Conservation (phyloP, 2,113 vertebrate species). For the Sinosuthora webbiana region DNA sequence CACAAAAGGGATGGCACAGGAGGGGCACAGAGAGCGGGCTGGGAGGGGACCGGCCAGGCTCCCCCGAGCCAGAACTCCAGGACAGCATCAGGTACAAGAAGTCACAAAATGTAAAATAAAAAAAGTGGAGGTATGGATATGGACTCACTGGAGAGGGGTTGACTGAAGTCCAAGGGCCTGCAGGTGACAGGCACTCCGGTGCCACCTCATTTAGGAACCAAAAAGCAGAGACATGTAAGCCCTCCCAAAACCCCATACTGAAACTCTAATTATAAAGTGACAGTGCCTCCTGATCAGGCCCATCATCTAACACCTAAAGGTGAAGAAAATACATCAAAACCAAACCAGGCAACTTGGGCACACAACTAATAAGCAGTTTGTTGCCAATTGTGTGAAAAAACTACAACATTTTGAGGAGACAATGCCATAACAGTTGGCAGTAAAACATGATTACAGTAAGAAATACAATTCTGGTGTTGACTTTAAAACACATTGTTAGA, state of each 20-base stretch:
- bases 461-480: neutral
- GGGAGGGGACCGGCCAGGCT: neutral
- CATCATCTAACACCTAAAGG: neutral
- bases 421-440: neutral
- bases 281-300: neutral
- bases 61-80: neutral
- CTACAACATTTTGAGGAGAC: neutral
- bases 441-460: neutral
- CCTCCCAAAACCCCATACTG: fast-evolving
- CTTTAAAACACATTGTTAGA: neutral
- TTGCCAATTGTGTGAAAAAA: neutral
- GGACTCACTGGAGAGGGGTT: neutral
- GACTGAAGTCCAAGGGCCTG: neutral
- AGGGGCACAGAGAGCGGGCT: fast-evolving
- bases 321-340: neutral
- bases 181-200: neutral
- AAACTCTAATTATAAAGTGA: neutral
- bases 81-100: fast-evolving
- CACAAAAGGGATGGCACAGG: neutral
- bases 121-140: neutral
- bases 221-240: neutral
- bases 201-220: neutral
- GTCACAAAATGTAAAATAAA: neutral
- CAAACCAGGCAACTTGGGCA: neutral
- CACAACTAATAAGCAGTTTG: neutral